Conservation (phyloP, 2,888 invertebrate genomes). For the Stenichneumon culpator region DNA sequence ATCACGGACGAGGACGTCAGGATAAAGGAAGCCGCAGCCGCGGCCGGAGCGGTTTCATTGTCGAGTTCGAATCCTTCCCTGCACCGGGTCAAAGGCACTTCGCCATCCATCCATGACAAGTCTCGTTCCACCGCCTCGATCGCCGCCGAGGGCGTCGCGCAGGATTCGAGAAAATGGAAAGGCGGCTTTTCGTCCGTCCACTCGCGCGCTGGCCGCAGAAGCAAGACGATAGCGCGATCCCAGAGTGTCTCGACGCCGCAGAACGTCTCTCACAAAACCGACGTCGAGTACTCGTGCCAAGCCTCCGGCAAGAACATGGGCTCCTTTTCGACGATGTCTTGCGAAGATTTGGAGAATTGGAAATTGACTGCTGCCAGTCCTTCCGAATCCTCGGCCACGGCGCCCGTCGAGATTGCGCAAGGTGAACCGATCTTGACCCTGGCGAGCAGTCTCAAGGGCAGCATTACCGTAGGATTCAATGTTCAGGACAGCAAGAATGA, state of each 20-base stretch:
- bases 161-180: constrained; percentile 45
- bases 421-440: constrained; percentile 79
- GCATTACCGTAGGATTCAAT: constrained; percentile 80
- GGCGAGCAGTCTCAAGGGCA: constrained; percentile 78
- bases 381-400: constrained; percentile 19
- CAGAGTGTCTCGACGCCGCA: constrained; percentile 79
- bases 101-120: constrained; percentile 31
- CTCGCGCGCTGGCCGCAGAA: constrained; percentile 58
- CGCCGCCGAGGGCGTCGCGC: neutral
- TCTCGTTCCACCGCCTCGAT: neutral
- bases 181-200: constrained; percentile 34
- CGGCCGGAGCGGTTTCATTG: constrained; percentile 44
- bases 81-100: constrained; percentile 58
- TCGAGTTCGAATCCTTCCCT: constrained; percentile 63
- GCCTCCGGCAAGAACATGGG: constrained; percentile 71
- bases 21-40: constrained; percentile 78
- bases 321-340: constrained; percentile 77
- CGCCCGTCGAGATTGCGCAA: constrained; percentile 34
- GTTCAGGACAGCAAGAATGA: constrained; percentile 73
- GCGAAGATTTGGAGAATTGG: constrained; percentile 76
- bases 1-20: constrained; percentile 82
- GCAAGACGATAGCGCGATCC: constrained; percentile 75
- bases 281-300: constrained; percentile 56
- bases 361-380: constrained; percentile 66
- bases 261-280: constrained; percentile 49